phyloP scores from a whole-genome alignment of 2,113 vertebrate species.

The Cyphomyrus plagiostoma region DNA sequence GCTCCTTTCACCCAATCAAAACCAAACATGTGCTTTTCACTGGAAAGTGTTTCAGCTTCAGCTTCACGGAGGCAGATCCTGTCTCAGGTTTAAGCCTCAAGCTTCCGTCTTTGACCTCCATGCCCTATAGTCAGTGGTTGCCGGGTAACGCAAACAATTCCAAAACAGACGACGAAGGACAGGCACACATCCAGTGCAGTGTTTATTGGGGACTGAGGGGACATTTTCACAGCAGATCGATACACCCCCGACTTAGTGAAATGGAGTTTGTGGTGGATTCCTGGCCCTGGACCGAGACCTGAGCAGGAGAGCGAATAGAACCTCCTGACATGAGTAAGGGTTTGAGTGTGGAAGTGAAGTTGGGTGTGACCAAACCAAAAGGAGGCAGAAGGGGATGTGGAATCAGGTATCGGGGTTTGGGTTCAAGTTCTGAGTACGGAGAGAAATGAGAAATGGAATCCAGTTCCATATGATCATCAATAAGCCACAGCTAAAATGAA shows the following conservation, averaged over 20 bases:
- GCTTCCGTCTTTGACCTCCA: neutral
- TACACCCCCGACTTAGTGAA: neutral
- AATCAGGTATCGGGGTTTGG: neutral
- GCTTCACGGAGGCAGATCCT: neutral
- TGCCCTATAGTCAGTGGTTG: neutral
- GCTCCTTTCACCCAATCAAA: neutral
- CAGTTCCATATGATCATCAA: neutral
- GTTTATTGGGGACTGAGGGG: neutral
- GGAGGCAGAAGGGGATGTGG: neutral
- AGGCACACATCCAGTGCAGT: neutral
- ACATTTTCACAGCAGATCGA: neutral
- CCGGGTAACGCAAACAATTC: neutral
- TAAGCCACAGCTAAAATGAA: neutral
- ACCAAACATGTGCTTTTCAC: neutral
- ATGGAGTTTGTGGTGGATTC: neutral
- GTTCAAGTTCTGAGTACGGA: neutral
- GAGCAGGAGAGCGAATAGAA: neutral
- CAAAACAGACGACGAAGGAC: neutral
- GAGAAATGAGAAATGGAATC: neutral
- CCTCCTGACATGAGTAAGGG: neutral
- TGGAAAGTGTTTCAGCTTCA: neutral
- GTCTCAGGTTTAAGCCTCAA: neutral
- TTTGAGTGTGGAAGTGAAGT: neutral
- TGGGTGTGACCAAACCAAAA: neutral
- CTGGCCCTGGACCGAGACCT: neutral